Percentiles rank a stretch among this genome's conserved stretches.
These are phyloP conservation scores for Parascotia fuliginaria DNA, from an alignment of 2,888 invertebrate genomes.

Conservation along the genomic window DNA sequence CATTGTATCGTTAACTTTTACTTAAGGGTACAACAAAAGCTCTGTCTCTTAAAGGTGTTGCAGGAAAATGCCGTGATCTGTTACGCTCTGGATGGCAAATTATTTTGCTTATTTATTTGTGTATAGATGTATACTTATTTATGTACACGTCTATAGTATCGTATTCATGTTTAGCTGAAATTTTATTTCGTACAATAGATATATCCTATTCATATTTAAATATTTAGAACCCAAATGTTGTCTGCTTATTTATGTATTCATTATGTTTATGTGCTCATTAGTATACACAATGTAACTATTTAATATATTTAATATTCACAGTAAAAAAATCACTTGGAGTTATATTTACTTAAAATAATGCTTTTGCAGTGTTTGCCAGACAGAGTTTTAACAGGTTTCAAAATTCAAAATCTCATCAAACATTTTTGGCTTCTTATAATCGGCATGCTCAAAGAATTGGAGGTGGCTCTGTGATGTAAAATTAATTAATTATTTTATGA, in stretches of 20 bases:
- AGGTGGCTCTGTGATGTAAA: conserved; percentile 63
- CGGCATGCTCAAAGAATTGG: conserved; percentile 80
- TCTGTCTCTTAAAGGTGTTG: conserved; percentile 58
- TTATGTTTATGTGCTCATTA: background rate
- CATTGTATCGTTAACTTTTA: conserved; percentile 31
- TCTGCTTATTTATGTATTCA: background rate
- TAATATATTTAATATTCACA: too few relatives aligned
- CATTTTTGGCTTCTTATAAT: conserved; percentile 70
- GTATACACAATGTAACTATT: background rate
- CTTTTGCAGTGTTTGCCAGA: conserved; percentile 69
- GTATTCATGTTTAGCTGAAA: conserved; percentile 2
- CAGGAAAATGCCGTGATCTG: conserved; percentile 65
- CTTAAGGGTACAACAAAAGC: conserved; percentile 38
- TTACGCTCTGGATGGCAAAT: conserved; percentile 78
- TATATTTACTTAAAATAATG: conserved; percentile 6
- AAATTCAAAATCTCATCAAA: conserved; percentile 76
- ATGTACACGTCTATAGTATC: conserved; percentile 2
- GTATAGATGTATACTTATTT: conserved; percentile 28
- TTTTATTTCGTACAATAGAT: background rate
- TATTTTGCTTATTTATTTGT: conserved; percentile 35
- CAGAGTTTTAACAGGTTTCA: conserved; percentile 73
- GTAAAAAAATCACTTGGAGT: too few relatives aligned
- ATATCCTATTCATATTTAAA: background rate
- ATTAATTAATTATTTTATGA: conserved; percentile 28
- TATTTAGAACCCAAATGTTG: background rate